Conservation (phyloP, 2,888 invertebrate species). For the Acutogordius australiensis region DNA sequence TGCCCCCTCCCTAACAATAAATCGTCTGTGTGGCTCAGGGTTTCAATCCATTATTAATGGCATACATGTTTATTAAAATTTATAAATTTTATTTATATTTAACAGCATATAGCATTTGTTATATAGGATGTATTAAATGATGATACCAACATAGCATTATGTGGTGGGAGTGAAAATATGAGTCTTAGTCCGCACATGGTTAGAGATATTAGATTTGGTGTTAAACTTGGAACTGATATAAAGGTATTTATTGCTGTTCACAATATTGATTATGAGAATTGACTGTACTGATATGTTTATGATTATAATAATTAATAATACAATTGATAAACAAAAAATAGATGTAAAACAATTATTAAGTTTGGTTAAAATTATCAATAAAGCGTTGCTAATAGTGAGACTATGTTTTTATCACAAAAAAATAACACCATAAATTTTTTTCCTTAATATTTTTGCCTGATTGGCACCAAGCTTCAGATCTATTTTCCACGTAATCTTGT, state of each 20-base stretch:
- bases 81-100: background rate
- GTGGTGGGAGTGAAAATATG: constrained; percentile 86
- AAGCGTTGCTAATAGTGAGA: no score
- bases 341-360: no score
- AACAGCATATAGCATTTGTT: constrained; percentile 12
- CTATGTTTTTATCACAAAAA: no score
- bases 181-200: constrained; percentile 59
- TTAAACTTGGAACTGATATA: constrained; percentile 40
- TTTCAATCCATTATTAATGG: constrained; percentile 74
- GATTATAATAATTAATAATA: no score
- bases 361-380: background rate
- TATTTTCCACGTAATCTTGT: no score
- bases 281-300: no score
- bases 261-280: no score
- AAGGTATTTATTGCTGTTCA: constrained; percentile 21
- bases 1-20: constrained; percentile 53
- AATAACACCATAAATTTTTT: no score
- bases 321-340: no score
- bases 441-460: no score
- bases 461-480: no score
- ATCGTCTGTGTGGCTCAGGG: constrained; percentile 80
- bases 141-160: constrained; percentile 49
- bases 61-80: constrained; percentile 46
- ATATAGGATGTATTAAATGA: constrained; percentile 52
- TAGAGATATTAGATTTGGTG: constrained; percentile 56